Percentiles rank a stretch among this genome's conserved stretches.
These are phyloP conservation scores for Eupeodes latifasciatus DNA, from an alignment of 2,888 invertebrate species.

Conservation along the genomic window DNA sequence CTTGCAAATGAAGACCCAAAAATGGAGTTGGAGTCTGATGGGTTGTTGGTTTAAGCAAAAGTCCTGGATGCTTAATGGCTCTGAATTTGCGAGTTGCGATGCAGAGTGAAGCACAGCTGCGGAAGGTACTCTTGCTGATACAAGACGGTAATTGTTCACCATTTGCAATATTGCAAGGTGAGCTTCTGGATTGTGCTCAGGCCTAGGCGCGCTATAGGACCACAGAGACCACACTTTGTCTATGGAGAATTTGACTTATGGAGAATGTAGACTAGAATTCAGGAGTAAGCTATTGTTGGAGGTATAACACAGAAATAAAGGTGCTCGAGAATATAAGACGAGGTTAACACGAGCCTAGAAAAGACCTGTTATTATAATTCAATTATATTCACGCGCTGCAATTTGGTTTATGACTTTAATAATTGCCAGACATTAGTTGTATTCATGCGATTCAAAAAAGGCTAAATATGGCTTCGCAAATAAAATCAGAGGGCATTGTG, in stretches of 20 bases:
- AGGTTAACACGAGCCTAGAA: constrained; percentile 5
- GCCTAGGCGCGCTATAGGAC: not conserved
- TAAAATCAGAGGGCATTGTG: not conserved
- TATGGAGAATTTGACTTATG: constrained; percentile 29
- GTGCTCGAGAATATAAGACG: not conserved
- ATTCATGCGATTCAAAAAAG: not conserved
- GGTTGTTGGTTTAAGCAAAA: constrained; percentile 60
- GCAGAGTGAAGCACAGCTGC: constrained; percentile 33
- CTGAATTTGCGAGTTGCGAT: not conserved
- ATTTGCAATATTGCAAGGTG: constrained; percentile 56
- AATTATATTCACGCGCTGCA: constrained; percentile 47
- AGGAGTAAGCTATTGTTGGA: constrained; percentile 11
- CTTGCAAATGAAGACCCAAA: constrained; percentile 70
- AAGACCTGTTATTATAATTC: constrained; percentile 53
- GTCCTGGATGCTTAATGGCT: constrained; percentile 25
- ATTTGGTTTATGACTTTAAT: constrained; percentile 38
- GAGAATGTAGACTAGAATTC: constrained; percentile 30
- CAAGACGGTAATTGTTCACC: constrained; percentile 62
- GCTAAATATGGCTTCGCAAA: not conserved
- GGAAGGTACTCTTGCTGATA: constrained; percentile 22
- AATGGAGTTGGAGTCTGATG: constrained; percentile 51
- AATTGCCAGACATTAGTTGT: constrained; percentile 15
- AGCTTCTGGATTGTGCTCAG: constrained; percentile 57
- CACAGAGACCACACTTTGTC: not conserved
- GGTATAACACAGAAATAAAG: not conserved